Evolutionary conservation across 2,113 vertebrate genomes (phyloP), one percentile per base, ranked within the genome.

Genomic region (Argyrosomus japonicus): DNA sequence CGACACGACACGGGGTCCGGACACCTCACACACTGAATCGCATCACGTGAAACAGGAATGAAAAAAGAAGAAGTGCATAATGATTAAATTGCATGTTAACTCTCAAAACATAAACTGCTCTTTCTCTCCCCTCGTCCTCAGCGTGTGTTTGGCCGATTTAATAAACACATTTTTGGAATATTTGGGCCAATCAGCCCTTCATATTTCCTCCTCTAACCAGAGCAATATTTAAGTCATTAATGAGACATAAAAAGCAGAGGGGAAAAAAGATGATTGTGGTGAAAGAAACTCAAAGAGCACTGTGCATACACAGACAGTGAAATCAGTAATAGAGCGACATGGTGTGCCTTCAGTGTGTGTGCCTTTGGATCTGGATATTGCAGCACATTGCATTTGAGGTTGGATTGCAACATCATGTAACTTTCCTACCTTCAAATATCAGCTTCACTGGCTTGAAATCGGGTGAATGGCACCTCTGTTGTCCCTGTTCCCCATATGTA

Each of bases 151-250:
- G 53, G 27, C 81, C 78, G 81, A 78, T 88, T 68, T 87, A 85
- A 90, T 85, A 81, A 92, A 79, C 83, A 85, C 85, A 75, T 85
- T 72, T 89, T 74, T 80, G 19, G 36, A 84, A 89, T 86, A 80
- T 85, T 86, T 88, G 81, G 81, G 80, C 69, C 50, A 36, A 85
- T 32, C 40, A 77, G 48, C 40, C 62, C 73, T 48, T 68, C 63
- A 18, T 68, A 72, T 56, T 83, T 86, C 77, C 56, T 83, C 68
- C 63, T 63, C 68, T 69, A 79, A 85, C 82, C 75, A 79, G 79
- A 86, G 69, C 70, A 85, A 80, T 77, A 81, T 86, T 87, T 70
- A 79, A 89, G 82, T 5, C 82, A 85, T 89, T 88, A 91, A 91
- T 82, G 72, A 72, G 75, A 79, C 79, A 84, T 79, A 69, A 86